Conservation (phyloP, 2,113 vertebrate species). For the Thamnaconus septentrionalis region DNA sequence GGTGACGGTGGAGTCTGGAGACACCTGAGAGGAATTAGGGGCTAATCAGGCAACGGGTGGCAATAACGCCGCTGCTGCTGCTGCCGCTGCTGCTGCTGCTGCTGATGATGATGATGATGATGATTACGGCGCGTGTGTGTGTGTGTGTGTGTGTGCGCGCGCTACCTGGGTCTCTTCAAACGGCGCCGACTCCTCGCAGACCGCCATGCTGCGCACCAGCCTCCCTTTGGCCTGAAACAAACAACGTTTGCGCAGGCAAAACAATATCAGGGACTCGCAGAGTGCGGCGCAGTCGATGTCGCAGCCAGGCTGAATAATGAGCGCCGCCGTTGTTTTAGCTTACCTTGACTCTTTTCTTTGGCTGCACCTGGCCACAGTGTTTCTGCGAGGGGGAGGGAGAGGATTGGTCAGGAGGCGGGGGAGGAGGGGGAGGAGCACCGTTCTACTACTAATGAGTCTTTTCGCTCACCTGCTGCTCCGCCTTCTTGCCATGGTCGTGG, state of each 20-base stretch:
- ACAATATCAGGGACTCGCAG: conserved; percentile 43
- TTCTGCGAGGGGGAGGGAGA: conserved; percentile 48
- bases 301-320: conserved; percentile 48
- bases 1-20: conserved; percentile 79
- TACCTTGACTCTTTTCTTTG: conserved; percentile 73
- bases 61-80: too few relatives aligned
- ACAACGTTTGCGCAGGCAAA: neutral
- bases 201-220: conserved; percentile 85
- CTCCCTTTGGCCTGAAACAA: conserved; percentile 86
- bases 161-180: conserved; percentile 83
- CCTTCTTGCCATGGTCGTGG: conserved; percentile 40
- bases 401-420: conserved; percentile 39
- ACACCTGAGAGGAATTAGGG: conserved; percentile 71
- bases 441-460: neutral
- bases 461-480: conserved; percentile 56
- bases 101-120: neutral
- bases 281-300: conserved; percentile 37
- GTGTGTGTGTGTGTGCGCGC: neutral
- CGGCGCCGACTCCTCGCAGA: conserved; percentile 85
- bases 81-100: too few relatives aligned
- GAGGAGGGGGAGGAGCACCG: neutral
- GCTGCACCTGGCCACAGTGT: conserved; percentile 60
- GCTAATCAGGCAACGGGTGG: conserved; percentile 10
- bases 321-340: conserved; percentile 41
- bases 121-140: neutral